Conservation (phyloP, 2,797 vertebrate genomes). For the Mormyrus hasselquistii region DNA sequence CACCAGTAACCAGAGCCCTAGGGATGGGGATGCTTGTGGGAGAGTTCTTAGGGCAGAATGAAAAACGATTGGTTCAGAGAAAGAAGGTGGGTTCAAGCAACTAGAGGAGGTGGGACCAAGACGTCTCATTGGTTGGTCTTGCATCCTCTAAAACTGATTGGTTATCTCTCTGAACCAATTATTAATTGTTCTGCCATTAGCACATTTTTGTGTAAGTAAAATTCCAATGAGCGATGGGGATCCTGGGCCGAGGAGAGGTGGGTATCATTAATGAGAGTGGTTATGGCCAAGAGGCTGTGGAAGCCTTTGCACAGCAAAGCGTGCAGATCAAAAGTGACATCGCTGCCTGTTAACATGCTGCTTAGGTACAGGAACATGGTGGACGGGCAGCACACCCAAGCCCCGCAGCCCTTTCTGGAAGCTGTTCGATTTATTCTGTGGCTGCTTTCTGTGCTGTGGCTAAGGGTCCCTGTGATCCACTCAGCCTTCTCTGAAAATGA, state of each 20-base stretch:
- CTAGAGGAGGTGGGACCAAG: not conserved
- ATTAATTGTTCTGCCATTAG: not conserved
- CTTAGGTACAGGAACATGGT: not conserved
- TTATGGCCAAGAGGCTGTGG: not conserved
- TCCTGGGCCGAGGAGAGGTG: not conserved
- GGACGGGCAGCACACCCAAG: not conserved
- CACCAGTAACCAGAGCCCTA: not conserved
- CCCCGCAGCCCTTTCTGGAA: not conserved
- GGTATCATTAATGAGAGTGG: slow-evolving; percentile 16
- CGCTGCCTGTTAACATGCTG: slow-evolving; percentile 9
- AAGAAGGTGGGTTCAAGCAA: not conserved
- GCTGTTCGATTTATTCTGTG: not conserved
- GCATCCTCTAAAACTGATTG: not conserved
- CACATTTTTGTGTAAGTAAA: not conserved
- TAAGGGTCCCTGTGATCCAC: not conserved
- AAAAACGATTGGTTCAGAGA: not conserved
- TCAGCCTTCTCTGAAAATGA: not conserved
- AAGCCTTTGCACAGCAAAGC: slow-evolving; percentile 9
- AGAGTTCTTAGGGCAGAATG: not conserved
- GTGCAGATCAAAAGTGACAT: slow-evolving; percentile 14
- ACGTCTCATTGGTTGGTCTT: not conserved
- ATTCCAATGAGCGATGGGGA: not conserved
- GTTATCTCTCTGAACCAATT: not conserved
- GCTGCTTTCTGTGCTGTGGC: not conserved
- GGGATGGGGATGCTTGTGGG: not conserved